These are phyloP conservation scores for Cyanocitta stelleri DNA, from an alignment of 2,113 vertebrate species.

Conservation along the genomic window DNA sequence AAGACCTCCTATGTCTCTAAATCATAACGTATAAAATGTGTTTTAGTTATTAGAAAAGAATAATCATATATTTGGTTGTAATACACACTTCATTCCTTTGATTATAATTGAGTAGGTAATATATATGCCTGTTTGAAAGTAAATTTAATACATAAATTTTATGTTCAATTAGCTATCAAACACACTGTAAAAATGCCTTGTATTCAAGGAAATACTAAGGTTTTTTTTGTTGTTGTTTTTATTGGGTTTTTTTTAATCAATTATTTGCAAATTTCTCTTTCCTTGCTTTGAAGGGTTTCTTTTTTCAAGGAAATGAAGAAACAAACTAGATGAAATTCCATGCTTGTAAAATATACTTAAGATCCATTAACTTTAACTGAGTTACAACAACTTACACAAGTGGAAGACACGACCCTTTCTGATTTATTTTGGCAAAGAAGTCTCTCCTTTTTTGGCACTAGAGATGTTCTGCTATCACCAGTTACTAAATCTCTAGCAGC, in stretches of 20 bases:
- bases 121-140: neutral
- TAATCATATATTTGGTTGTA: neutral
- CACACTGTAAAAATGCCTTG: neutral
- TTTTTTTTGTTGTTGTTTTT: accelerated
- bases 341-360: neutral
- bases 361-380: neutral
- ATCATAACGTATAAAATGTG: neutral
- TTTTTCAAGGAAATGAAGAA: neutral
- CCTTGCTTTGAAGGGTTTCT: neutral
- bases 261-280: neutral
- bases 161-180: neutral
- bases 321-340: neutral
- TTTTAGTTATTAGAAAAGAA: neutral
- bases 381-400: neutral
- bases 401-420: neutral
- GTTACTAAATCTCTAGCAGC: slow-evolving; percentile 1
- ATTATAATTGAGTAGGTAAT: neutral
- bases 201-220: neutral
- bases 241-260: neutral
- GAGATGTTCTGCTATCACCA: neutral
- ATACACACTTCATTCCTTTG: neutral
- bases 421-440: slow-evolving; percentile 14
- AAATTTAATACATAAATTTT: neutral
- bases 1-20: neutral
- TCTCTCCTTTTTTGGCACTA: neutral